These are phyloP conservation scores for Caenorhabditis afra DNA, from an alignment of 2,888 invertebrate genomes.

Conservation along the genomic window DNA sequence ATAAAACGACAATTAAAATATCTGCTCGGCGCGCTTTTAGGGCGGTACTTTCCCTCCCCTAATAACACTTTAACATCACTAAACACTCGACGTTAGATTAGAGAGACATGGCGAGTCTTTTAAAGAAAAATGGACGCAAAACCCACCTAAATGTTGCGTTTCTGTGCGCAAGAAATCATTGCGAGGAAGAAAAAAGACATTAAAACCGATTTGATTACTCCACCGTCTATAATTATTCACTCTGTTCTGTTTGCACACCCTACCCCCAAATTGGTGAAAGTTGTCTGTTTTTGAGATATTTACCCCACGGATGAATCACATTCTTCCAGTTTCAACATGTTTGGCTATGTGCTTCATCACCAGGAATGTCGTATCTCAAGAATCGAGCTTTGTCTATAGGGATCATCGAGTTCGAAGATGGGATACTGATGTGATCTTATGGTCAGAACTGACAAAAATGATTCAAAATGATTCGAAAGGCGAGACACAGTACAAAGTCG, in stretches of 20 bases:
- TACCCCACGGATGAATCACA: not conserved
- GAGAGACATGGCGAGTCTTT: too few relatives aligned
- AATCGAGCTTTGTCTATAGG: too few relatives aligned
- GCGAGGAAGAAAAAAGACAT: constrained; percentile 32
- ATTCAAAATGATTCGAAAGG: not conserved
- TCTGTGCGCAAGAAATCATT: constrained; percentile 29
- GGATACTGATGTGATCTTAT: too few relatives aligned
- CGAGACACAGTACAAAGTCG: constrained; percentile 21
- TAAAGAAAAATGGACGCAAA: constrained; percentile 3
- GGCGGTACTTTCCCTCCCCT: constrained; percentile 31
- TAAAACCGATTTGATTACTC: constrained; percentile 54
- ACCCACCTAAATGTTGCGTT: constrained; percentile 26
- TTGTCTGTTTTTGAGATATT: constrained; percentile 2
- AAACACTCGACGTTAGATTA: not conserved
- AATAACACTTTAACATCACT: not conserved
- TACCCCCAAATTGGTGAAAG: constrained; percentile 2
- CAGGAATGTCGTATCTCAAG: too few relatives aligned
- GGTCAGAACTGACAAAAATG: too few relatives aligned
- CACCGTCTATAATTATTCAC: constrained; percentile 56
- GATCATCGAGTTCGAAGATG: too few relatives aligned
- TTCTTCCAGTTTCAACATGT: not conserved
- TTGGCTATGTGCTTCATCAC: not conserved
- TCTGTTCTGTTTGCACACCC: constrained; percentile 41
- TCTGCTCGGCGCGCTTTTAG: constrained; percentile 32
- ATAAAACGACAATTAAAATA: constrained; percentile 64